Percentiles rank a stretch among this genome's conserved stretches.
Conservation (phyloP, 2,797 vertebrate species). For the Aulostomus chinensis region DNA sequence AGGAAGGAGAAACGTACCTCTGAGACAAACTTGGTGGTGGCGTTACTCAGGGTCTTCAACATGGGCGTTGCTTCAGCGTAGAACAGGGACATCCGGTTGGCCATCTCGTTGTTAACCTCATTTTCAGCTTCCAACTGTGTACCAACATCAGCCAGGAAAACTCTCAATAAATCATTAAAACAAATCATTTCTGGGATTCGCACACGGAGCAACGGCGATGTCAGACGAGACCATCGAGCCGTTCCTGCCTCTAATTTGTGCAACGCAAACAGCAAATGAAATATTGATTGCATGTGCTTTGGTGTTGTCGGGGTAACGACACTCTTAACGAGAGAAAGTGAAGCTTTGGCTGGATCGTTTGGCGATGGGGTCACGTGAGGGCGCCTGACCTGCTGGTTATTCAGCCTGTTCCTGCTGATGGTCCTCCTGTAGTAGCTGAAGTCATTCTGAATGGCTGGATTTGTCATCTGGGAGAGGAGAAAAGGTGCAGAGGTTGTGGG, state of each 20-base stretch:
- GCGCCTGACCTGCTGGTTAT: slow-evolving; percentile 87
- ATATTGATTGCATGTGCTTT: slow-evolving; percentile 28
- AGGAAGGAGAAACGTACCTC: slow-evolving; percentile 72
- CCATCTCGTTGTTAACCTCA: slow-evolving; percentile 94
- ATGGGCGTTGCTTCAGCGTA: slow-evolving; percentile 92
- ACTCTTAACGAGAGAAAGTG: slow-evolving; percentile 17
- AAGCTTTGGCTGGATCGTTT: neutral
- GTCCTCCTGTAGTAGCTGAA: slow-evolving; percentile 95
- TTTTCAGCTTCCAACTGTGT: slow-evolving; percentile 88
- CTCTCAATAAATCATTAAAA: no score
- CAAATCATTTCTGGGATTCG: no score
- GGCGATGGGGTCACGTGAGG: no score
- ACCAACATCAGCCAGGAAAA: no score
- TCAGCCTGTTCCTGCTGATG: slow-evolving; percentile 89
- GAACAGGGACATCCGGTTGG: slow-evolving; percentile 93
- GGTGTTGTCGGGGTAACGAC: no score
- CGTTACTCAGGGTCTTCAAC: slow-evolving; percentile 92
- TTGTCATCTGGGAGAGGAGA: slow-evolving; percentile 84
- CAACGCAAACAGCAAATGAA: slow-evolving; percentile 8
- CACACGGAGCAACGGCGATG: no score
- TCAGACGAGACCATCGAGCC: no score
- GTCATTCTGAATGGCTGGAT: slow-evolving; percentile 93
- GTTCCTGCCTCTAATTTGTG: neutral
- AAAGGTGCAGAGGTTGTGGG: no score
- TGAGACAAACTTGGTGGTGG: slow-evolving; percentile 92